These are phyloP conservation scores for Aphodius sticticus DNA, from an alignment of 2,888 invertebrate genomes.

Conservation along the genomic window DNA sequence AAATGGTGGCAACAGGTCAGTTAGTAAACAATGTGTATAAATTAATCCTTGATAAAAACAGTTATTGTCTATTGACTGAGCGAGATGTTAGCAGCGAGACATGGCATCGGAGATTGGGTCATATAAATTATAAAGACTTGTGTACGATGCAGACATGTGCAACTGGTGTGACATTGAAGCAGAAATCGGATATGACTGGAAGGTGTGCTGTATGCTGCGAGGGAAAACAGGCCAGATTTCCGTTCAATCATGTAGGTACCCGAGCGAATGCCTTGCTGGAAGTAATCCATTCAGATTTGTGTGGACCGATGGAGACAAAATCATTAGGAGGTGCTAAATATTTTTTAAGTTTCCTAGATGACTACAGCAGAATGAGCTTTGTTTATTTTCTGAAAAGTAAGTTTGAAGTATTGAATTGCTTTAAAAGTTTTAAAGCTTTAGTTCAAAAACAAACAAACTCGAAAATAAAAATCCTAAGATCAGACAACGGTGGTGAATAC, in stretches of 20 bases:
- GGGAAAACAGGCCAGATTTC: conserved; percentile 46
- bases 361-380: conserved; percentile 44
- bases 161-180: conserved; percentile 28
- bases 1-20: conserved; percentile 33
- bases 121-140: conserved; percentile 33
- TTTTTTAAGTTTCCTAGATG: conserved; percentile 32
- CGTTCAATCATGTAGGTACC: conserved; percentile 42
- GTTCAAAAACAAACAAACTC: conserved; percentile 47
- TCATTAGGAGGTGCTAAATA: conserved; percentile 44
- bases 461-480: conserved; percentile 46
- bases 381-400: conserved; percentile 46
- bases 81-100: neutral
- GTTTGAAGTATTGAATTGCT: conserved; percentile 43
- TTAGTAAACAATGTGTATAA: conserved; percentile 35
- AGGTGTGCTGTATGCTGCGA: conserved; percentile 43
- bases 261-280: conserved; percentile 42
- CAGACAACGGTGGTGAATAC: conserved; percentile 47
- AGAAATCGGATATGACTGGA: conserved; percentile 34
- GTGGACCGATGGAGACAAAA: conserved; percentile 33
- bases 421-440: conserved; percentile 46
- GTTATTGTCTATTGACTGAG: conserved; percentile 14
- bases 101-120: conserved; percentile 39
- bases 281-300: conserved; percentile 44
- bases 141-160: conserved; percentile 29
- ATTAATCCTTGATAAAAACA: conserved; percentile 28